Conservation (phyloP, 2,797 vertebrate genomes). For the Lateolabrax maculatus region DNA sequence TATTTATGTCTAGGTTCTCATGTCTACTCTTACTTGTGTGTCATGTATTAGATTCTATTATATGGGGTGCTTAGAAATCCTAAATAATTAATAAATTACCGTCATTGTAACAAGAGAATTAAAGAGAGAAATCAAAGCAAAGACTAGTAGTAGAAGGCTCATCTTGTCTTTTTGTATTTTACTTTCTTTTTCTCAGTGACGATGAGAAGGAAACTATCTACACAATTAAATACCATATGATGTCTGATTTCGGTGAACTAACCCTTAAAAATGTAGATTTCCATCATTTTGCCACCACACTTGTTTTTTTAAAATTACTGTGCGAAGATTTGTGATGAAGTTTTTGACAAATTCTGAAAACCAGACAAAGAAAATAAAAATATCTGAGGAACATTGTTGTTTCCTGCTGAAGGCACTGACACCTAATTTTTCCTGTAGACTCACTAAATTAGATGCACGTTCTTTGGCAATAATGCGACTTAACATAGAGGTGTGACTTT, state of each 20-base stretch:
- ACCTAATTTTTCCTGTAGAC: not conserved
- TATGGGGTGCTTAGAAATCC: no score
- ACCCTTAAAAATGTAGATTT: not conserved
- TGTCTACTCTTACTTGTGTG: no score
- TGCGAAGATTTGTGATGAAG: conserved; percentile 18
- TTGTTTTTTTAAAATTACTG: not conserved
- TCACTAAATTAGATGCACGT: conserved; percentile 36
- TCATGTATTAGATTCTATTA: no score
- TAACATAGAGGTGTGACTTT: conserved; percentile 43
- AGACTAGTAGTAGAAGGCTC: no score
- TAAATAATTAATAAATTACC: no score
- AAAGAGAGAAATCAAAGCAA: no score
- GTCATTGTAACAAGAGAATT: no score
- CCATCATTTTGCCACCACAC: not conserved
- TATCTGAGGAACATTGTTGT: not conserved
- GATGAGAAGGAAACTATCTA: no score
- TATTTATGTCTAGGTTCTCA: no score
- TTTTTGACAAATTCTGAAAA: not conserved
- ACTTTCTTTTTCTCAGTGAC: no score
- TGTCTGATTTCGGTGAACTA: not conserved
- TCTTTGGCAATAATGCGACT: conserved; percentile 16
- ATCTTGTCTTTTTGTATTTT: no score
- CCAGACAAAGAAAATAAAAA: conserved; percentile 5
- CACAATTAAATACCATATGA: not conserved
- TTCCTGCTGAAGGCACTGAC: conserved; percentile 19